Conservation (phyloP, 2,888 invertebrate genomes). For the Ochropleura leucogaster region DNA sequence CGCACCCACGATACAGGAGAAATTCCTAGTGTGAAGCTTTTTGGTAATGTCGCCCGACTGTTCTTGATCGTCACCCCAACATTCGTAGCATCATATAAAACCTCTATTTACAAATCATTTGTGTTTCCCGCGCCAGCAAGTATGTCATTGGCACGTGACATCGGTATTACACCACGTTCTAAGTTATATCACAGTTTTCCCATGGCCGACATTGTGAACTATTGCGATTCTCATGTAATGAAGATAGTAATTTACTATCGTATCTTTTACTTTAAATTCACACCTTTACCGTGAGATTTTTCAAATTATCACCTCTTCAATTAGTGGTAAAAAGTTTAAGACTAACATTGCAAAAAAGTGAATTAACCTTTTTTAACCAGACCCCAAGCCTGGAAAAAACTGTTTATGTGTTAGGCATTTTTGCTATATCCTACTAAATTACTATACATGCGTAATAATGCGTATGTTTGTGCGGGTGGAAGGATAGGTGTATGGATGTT, state of each 20-base stretch:
- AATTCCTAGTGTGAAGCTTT: no score
- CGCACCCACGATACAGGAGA: no score
- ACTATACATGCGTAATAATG: no score
- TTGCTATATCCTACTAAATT: no score
- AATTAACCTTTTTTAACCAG: neutral
- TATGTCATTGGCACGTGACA: slow-evolving; percentile 45
- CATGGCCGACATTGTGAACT: slow-evolving; percentile 41
- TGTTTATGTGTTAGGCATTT: no score
- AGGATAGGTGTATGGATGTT: no score
- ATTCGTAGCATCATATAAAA: no score
- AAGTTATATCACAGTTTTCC: slow-evolving; percentile 51
- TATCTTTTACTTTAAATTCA: slow-evolving; percentile 14
- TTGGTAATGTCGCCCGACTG: no score
- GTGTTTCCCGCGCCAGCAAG: slow-evolving; percentile 29
- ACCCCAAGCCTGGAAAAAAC: no score
- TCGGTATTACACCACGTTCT: slow-evolving; percentile 40
- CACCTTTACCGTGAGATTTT: slow-evolving; percentile 24
- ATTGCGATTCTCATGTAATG: slow-evolving; percentile 31
- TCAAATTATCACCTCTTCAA: neutral
- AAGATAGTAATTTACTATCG: slow-evolving; percentile 30
- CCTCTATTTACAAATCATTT: slow-evolving; percentile 12
- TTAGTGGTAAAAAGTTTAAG: neutral
- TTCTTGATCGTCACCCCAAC: no score
- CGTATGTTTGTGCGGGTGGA: no score
- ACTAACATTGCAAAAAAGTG: neutral